phyloP scores from a whole-genome alignment of 2,113 vertebrate genomes.

The Myiozetetes cayanensis region DNA sequence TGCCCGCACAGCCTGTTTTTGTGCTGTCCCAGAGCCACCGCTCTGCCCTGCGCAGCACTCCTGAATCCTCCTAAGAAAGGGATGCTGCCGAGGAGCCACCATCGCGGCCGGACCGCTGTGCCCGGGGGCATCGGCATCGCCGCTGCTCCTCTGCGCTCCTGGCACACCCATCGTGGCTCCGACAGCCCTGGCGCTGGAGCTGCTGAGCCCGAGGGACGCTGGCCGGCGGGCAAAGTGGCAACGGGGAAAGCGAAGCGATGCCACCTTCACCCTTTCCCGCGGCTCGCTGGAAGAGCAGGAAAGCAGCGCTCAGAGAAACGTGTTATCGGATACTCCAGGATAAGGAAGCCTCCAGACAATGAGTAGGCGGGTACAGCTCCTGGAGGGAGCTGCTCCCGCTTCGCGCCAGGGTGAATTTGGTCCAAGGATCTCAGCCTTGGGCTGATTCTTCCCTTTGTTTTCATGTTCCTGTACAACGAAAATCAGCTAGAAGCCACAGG shows the following conservation, averaged over 20 bases:
- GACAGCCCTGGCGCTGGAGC: neutral
- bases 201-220: fast-evolving
- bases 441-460: neutral
- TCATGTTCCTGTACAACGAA: neutral
- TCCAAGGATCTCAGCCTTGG: neutral
- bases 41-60: fast-evolving
- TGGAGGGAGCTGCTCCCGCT: neutral
- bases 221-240: fast-evolving
- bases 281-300: neutral
- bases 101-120: fast-evolving
- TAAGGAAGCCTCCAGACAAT: neutral
- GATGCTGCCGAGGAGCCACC: neutral
- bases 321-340: neutral
- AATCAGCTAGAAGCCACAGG: neutral
- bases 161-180: neutral
- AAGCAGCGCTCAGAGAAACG: neutral
- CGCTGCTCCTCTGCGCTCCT: neutral
- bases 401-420: neutral
- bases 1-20: neutral
- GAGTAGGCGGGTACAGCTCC: neutral
- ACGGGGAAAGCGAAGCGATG: fast-evolving
- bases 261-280: neutral
- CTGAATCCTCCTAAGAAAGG: neutral
- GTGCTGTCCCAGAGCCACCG: neutral
- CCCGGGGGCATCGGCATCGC: fast-evolving